Evolutionary conservation across 2,888 invertebrate species (phyloP), one percentile per base, ranked within the genome.

Genomic region (Xylophagus ater): DNA sequence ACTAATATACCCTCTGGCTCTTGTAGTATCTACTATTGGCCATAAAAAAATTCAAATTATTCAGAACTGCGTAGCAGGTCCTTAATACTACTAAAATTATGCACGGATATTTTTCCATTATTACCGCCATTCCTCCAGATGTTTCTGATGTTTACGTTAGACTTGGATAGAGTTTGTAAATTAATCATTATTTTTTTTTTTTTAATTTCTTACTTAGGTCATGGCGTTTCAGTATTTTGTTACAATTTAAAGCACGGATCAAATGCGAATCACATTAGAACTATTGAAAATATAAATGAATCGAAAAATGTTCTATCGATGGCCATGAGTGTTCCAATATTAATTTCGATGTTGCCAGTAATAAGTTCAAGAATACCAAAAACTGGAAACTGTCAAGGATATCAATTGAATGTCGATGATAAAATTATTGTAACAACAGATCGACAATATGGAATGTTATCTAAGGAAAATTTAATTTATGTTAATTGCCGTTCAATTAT

Each of bases 381-480:
- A 17, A 33, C 32, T 7, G 38, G 38, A 8, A 32, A 33, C 9
- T 7, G 31, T 8, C 19, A 25, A 12, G 4, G 7, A 4, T 31
- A 32, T 8, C 19, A 7, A 2, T 19, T 38, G 7, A 26, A 18
- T 7, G 9, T 32, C 4, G 33, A 32, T 8, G 18, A 23, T 14
- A 12, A 13, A 12, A 20, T 38, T 13, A 19, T 32, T 3, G n/a
- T 38, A 3, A 38, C 38, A 6, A 12, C 38, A 32, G 26, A 38
- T 38, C 38, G 38, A 12, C 10, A n/a, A 4, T 38, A 25, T 19
- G 25, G 31, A 7, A 24, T 17, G 13, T 24, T 19, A 2, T 24
- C 32, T 13, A 32, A 31, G 8, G 17, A 26, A 14, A 38, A 32
- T 19, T 21, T 37, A 29, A 37, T 37, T 18, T 37, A 37, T 31